Evolutionary conservation across 2,113 vertebrate species (phyloP), one percentile per base, ranked within the genome.

Genomic region (Hippocampus zosterae): DNA sequence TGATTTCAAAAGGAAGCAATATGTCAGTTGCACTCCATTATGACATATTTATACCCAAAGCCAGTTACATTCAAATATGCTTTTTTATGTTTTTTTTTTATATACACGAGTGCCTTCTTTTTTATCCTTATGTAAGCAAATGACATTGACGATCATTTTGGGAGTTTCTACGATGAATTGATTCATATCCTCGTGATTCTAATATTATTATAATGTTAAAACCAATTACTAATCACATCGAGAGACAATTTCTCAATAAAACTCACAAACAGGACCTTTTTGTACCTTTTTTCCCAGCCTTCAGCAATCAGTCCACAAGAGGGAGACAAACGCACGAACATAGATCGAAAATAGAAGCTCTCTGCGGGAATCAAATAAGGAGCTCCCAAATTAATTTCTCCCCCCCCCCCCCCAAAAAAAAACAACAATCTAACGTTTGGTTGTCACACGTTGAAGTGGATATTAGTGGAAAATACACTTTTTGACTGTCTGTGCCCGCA

Each of bases 201-300:
- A 65, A 40, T 33, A 66, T 12, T 57, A 37, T 25, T 53, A 52
- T 50, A 37, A 50, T 72, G 25, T 29, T 70, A 69, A 84, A 73
- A 25, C 50, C 67, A 64, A 21, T 70, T 56, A 77, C 61, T 60
- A 64, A 73, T 75, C 50, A 74, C 46, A 68, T 64, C 0, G n/a
- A 23, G 56, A 61, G 44, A 69, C 21, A 25, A 74, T 63, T 64
- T 68, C 15, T 23, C 42, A 84, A 78, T 86, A 84, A 84, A 86
- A 71, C 40, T n/a, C 6, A 46, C 25, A 53, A 19, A 8, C 55
- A 50, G 71, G 1, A 65, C 7, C 19, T 70, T n/a, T 0, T 80
- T n/a, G 41, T 53, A 7, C 63, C 6, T 62, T 5, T 40, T 67
- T 29, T 29, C 19, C 50, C 42, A 63, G 2, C 0, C 10, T 63